Evolutionary conservation across 2,888 invertebrate species (phyloP).

Genomic region (Apoda limacodes): DNA sequence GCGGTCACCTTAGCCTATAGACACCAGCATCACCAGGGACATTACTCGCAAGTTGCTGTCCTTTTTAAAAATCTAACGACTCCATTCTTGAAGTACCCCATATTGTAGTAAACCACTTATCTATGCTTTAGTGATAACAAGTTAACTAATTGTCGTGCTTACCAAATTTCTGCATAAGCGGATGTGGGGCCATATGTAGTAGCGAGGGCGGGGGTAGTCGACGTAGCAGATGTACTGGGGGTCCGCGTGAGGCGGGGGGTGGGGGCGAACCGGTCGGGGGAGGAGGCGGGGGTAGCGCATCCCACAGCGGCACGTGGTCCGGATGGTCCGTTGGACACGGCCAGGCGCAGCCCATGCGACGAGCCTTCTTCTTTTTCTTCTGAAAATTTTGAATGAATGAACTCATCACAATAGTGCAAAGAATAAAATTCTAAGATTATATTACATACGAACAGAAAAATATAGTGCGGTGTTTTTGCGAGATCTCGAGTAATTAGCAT

Average conservation of each 20-base stretch:
- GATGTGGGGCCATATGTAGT: slow-evolving; percentile 12
- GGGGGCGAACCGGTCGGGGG: slow-evolving; percentile 53
- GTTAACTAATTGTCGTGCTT: slow-evolving; percentile 13
- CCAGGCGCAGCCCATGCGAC: slow-evolving; percentile 53
- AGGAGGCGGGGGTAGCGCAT: slow-evolving; percentile 60
- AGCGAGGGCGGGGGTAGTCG: slow-evolving; percentile 12
- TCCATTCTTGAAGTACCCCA: no score
- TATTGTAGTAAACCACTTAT: no score
- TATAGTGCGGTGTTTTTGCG: no score
- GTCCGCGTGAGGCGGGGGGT: slow-evolving; percentile 13
- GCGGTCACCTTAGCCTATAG: no score
- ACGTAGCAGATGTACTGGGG: slow-evolving; percentile 19
- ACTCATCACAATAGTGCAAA: not conserved
- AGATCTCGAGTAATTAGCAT: no score
- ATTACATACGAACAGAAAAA: not conserved
- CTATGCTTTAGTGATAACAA: not conserved
- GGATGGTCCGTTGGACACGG: slow-evolving; percentile 53
- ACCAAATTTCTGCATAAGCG: slow-evolving; percentile 25
- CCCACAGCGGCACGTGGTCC: slow-evolving; percentile 63
- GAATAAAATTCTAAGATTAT: not conserved
- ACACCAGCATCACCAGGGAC: no score
- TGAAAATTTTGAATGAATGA: no score
- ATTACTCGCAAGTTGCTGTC: no score
- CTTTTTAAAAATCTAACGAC: no score
- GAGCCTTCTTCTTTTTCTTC: slow-evolving; percentile 29